Conservation (phyloP, 2,797 vertebrate species). For the Petrocephalus sullivani region DNA sequence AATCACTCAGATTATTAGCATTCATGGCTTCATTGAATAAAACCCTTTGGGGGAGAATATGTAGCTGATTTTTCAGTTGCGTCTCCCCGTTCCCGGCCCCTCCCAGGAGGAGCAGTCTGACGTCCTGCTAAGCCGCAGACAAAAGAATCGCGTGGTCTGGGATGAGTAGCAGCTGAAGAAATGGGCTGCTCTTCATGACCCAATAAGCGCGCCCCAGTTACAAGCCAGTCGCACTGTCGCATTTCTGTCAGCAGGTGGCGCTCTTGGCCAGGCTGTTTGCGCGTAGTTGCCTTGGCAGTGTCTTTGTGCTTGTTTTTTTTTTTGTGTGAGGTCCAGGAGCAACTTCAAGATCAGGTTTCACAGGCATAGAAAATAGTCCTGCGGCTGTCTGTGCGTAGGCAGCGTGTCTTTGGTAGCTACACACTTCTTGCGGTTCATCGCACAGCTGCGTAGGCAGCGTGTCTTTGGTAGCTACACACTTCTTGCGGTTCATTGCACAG, state of each 20-base stretch:
- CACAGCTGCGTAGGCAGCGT: background rate
- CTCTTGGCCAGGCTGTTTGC: background rate
- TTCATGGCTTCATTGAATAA: background rate
- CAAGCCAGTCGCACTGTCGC: background rate
- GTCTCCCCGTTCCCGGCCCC: background rate
- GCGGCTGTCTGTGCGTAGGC: background rate
- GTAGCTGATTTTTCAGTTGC: background rate
- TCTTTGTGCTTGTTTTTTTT: background rate
- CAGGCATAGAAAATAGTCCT: background rate
- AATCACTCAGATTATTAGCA: background rate
- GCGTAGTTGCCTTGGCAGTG: background rate
- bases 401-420: background rate
- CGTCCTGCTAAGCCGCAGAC: background rate
- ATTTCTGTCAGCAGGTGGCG: slow-evolving; percentile 10
- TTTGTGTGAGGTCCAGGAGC: background rate
- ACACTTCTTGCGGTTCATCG: background rate
- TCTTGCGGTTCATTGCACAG: background rate
- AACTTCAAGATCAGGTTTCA: background rate
- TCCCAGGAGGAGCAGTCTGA: too few species aligned
- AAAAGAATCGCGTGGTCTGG: background rate
- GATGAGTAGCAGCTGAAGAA: background rate
- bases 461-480: background rate
- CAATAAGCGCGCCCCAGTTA: background rate
- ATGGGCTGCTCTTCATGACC: background rate
- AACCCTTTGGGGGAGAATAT: background rate